Evolutionary conservation across 2,797 vertebrate genomes (phyloP), one percentile per base, ranked within the genome.

Genomic region (Sebastes diploproa): DNA sequence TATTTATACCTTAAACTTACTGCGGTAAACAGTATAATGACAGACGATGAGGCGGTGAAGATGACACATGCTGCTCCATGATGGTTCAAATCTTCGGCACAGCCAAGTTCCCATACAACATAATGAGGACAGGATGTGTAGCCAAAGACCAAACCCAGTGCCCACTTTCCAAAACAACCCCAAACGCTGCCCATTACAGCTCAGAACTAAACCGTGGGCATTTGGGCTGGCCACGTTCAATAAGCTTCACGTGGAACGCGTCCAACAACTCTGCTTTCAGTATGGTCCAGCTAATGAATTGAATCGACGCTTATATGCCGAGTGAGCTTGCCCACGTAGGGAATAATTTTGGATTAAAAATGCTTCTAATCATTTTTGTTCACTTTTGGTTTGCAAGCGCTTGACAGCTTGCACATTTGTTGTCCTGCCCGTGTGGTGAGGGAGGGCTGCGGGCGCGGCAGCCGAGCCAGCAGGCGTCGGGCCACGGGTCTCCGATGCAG

Each of bases 91-190:
- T 80, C 68, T 69, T 54, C 9, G 22, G 36, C 5, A 36, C 29
- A 69, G 80, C 81, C 67, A 85, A 86, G 73, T 84, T 85, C 72
- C 72, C 69, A 65, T 76, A 72, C 62, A 77, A 67, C 59, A 63
- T 81, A 86, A 89, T 68, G 76, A 90, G 85, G 80, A 79, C 83
- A 85, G 56, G 34, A 66, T 84, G 83, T 78, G 81, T 71, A 77
- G 74, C 81, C 87, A 86, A 86, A 84, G n/a, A 86, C 65, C n/a
- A 27, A 88, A 80, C 61, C 75, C 10, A 8, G 66, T 72, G 86
- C 81, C 86, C 81, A 80, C 59, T 90, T 89, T 89, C 87, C 87
- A 87, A 89, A 91, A 84, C 70, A 81, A 83, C 75, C 75, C 54
- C 54, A 72, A 87, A 88, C 6, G 30, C 59, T 84, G 76, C 75